Base-by-base conservation (phyloP, 2,797 vertebrate genomes). In the Enteromius treurensis region DNA sequence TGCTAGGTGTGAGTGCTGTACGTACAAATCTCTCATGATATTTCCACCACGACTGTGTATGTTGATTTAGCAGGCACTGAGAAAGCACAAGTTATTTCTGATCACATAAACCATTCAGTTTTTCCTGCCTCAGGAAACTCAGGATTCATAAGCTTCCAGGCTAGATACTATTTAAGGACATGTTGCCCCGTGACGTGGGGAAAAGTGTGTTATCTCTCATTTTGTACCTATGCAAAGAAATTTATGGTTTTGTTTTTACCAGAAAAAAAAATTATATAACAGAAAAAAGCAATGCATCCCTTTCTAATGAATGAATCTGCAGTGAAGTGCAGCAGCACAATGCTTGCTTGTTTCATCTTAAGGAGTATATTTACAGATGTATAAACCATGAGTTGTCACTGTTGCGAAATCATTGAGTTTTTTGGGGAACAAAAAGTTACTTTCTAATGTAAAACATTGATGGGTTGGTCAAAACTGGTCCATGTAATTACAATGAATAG, bases 31-130 rank as follows among this genome's bases (percentile, higher is more conserved):
- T 82, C 47, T 65, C 67, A 68, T 37, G 45, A 79, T 87, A 86
- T 87, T 85, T 77, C 64, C 82, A 68, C 68, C 82, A 85, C 77
- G 2, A 81, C 14, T 53, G 32, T 13, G 3, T 9, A 68, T 75
- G n/a, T 68, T 45, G 32, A 68, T 40, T 67, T 82, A 49, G 40
- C 53, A 62, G 26, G 26, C 51, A 71, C 60, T 83, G 70, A 23
- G 82, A 84, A 89, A 62, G 69, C 76, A 71, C 11, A 42, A n/a
- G 47, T 80, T 88, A 89, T 86, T 83, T 85, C 85, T 87, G 84
- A 79, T 80, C 40, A 29, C 21, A 26, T 21, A 83, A 77, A 79
- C 73, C 77, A 64, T 49, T 79, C 37, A 81, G 74, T 84, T 76
- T 75, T 83, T 85, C 76, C 81, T 88, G 78, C 53, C 8, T 58